A percentile compares a stretch with the other conserved stretches of the same genome.
These are phyloP conservation scores for Melanogrammus aeglefinus DNA, from an alignment of 2,797 vertebrate species.

Conservation along the genomic window DNA sequence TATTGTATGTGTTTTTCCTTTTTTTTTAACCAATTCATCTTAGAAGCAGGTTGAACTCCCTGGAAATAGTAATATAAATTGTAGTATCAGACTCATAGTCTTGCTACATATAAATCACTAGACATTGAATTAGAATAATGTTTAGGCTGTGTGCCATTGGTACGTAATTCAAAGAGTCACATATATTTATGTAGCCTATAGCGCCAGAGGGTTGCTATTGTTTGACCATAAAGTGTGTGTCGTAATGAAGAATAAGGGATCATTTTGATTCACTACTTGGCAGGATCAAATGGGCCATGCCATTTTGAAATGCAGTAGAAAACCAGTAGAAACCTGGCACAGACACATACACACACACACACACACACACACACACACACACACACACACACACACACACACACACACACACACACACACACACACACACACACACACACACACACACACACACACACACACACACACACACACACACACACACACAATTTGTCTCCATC, in stretches of 20 bases:
- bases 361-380: no score
- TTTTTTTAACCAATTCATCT: no score
- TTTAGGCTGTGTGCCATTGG: background rate
- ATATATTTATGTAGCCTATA: background rate
- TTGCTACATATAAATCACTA: background rate
- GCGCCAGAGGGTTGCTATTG: background rate
- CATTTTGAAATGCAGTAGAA: background rate
- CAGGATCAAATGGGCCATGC: background rate
- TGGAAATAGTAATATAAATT: background rate
- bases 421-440: constrained; percentile 28
- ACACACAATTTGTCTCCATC: constrained; percentile 10
- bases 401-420: constrained; percentile 19
- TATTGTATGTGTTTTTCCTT: background rate
- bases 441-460: constrained; percentile 36
- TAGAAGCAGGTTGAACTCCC: background rate
- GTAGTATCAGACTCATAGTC: background rate
- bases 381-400: no score
- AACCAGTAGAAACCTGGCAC: background rate
- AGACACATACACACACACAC: constrained; percentile 31
- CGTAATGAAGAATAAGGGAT: background rate
- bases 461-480: constrained; percentile 21
- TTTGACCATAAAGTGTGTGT: background rate
- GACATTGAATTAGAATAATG: background rate
- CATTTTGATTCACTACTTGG: background rate
- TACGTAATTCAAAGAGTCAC: background rate